Evolutionary conservation across 2,113 vertebrate species (phyloP).

Genomic region (Ictidomys tridecemlineatus): DNA sequence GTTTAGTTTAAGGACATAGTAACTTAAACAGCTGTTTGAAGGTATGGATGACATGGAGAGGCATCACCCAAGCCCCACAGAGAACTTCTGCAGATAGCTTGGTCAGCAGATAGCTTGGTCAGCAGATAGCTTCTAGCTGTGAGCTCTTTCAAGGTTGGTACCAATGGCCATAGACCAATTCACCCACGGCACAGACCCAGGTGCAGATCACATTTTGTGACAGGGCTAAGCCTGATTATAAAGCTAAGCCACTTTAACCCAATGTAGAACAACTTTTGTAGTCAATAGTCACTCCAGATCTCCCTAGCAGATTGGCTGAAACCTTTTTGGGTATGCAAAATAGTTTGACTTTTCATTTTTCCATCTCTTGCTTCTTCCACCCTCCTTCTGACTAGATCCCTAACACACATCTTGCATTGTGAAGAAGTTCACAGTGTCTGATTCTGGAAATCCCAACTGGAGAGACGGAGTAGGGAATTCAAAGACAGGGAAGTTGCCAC

Average conservation of each 20-base stretch:
- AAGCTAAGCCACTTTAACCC: background rate
- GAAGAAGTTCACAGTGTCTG: background rate
- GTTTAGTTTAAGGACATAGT: background rate
- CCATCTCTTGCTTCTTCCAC: background rate
- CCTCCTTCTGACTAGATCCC: background rate
- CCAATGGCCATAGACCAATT: no score
- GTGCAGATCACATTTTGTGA: background rate
- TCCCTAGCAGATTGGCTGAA: background rate
- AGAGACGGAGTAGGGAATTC: background rate
- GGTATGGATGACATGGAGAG: background rate
- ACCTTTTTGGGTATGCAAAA: background rate
- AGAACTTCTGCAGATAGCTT: background rate
- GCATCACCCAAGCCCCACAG: accelerated
- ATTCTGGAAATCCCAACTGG: background rate
- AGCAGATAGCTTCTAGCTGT: background rate
- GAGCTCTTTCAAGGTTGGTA: background rate
- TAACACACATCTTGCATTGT: background rate
- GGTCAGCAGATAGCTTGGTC: background rate
- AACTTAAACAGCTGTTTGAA: background rate
- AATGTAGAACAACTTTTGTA: background rate
- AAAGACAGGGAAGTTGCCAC: background rate
- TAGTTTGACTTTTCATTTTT: background rate
- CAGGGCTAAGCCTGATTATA: background rate
- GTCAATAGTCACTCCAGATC: background rate
- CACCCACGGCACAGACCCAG: no score